These are phyloP conservation scores for Ailuropoda melanoleuca DNA, from an alignment of 2,113 vertebrate genomes.

Conservation along the genomic window DNA sequence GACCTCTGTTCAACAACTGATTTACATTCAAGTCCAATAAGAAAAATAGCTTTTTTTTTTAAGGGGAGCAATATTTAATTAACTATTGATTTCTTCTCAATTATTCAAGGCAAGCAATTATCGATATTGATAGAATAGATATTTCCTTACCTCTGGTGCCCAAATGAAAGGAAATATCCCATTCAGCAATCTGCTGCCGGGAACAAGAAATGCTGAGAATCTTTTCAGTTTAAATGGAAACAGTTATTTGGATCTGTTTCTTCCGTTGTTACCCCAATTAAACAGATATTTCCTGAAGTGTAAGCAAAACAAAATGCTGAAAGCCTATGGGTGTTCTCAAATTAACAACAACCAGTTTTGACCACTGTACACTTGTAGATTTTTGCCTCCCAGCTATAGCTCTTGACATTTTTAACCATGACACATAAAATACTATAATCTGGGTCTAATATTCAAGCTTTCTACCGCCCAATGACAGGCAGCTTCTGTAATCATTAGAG, in stretches of 20 bases:
- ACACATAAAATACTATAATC: slow-evolving; percentile 6
- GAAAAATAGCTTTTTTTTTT: slow-evolving; percentile 56
- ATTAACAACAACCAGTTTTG: not conserved
- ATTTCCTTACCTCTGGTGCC: slow-evolving; percentile 44
- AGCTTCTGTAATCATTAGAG: not conserved
- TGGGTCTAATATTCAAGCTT: not conserved
- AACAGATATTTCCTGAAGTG: slow-evolving; percentile 53
- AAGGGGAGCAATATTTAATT: slow-evolving; percentile 75
- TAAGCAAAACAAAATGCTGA: slow-evolving; percentile 61
- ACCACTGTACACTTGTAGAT: not conserved
- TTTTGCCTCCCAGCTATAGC: not conserved
- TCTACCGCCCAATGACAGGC: not conserved
- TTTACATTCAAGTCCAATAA: slow-evolving; percentile 71
- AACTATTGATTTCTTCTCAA: slow-evolving; percentile 77
- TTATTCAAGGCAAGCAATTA: slow-evolving; percentile 78
- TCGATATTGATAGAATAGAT: slow-evolving; percentile 65
- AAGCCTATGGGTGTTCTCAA: not conserved
- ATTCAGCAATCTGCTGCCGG: slow-evolving; percentile 39
- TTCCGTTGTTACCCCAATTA: slow-evolving; percentile 56
- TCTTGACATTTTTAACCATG: not conserved
- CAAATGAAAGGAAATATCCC: slow-evolving; percentile 65
- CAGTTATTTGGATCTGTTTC: slow-evolving; percentile 53
- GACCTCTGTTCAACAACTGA: slow-evolving; percentile 54
- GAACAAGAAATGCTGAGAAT: slow-evolving; percentile 43
- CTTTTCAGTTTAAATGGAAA: slow-evolving; percentile 65